Base-by-base conservation (phyloP, 2,113 vertebrate genomes). In the Butorides virescens region DNA sequence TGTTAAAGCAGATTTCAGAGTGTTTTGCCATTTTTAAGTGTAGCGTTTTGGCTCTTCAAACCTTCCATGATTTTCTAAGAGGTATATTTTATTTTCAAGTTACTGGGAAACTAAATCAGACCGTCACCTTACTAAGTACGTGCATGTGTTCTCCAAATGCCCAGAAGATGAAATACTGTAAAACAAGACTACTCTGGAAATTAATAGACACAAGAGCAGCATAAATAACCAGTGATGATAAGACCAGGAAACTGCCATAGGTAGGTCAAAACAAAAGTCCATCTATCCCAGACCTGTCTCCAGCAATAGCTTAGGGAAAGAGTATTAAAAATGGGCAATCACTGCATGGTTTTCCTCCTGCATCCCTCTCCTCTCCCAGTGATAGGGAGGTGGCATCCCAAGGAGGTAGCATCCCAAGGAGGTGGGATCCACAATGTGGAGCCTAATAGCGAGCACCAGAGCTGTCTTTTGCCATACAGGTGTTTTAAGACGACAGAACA, bases 61-160 rank as follows among this genome's bases (percentile, higher is more conserved):
- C 79, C 11, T 92, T 92, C 73, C 56, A 58, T 36, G 25, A 71
- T 47, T 90, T 71, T 94, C 92, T 84, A 87, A 90, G 66, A 91
- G 34, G 44, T 34, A 3, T 50, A 83, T 22, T 82, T 91, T 78
- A 84, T 95, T 95, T 96, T 92, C 52, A 65, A 37, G 53, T 92
- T 94, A 92, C 83, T 96, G 85, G 89, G 91, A 86, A 95, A 91
- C 53, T 90, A 79, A 93, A 94, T 92, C 77, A 88, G 84, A 71
- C 77, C 0, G 1, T 95, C 84, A 84, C 42, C 63, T 95, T 39
- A 18, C 78, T 89, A 92, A 84, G 58, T 49, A 84, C 46, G 81
- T 42, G 23, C 83, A 89, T 59, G 42, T 95, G 90, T 82, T 92
- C 84, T 90, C 58, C 80, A 83, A 97, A 84, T 34, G 86, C 50